Percentiles rank a stretch among this genome's conserved stretches.
These are phyloP conservation scores for Pseudorectes ferrugineus DNA, from an alignment of 2,113 vertebrate species.

Conservation along the genomic window DNA sequence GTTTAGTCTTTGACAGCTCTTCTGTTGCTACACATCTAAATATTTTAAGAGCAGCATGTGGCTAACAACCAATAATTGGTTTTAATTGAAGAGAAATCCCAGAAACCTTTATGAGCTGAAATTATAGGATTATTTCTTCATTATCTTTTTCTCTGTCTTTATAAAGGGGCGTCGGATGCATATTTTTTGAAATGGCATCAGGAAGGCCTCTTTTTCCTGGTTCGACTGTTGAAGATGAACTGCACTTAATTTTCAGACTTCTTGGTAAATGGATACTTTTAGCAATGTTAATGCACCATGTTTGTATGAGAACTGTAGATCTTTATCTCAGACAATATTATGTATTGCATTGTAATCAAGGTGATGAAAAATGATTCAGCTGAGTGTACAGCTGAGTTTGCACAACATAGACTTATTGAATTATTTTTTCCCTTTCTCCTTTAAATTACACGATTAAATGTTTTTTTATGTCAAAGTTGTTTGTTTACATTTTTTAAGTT, in stretches of 20 bases:
- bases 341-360: neutral
- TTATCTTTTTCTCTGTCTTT: neutral
- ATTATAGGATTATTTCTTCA: neutral
- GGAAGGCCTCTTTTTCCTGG: slow-evolving; percentile 97
- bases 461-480: neutral
- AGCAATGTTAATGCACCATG: neutral
- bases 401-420: neutral
- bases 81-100: neutral
- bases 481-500: neutral
- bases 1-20: neutral
- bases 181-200: slow-evolving; percentile 99
- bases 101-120: neutral
- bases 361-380: neutral
- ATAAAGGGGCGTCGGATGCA: slow-evolving; percentile 94
- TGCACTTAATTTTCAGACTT: slow-evolving; percentile 97
- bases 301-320: neutral
- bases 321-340: neutral
- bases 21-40: neutral
- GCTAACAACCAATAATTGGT: neutral
- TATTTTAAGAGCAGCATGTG: neutral
- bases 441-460: neutral
- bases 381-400: neutral
- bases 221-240: slow-evolving; percentile 96
- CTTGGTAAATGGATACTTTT: slow-evolving; percentile 79
- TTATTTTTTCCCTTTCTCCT: neutral